These are phyloP conservation scores for Hesperia comma DNA, from an alignment of 2,888 invertebrate species.

Conservation along the genomic window DNA sequence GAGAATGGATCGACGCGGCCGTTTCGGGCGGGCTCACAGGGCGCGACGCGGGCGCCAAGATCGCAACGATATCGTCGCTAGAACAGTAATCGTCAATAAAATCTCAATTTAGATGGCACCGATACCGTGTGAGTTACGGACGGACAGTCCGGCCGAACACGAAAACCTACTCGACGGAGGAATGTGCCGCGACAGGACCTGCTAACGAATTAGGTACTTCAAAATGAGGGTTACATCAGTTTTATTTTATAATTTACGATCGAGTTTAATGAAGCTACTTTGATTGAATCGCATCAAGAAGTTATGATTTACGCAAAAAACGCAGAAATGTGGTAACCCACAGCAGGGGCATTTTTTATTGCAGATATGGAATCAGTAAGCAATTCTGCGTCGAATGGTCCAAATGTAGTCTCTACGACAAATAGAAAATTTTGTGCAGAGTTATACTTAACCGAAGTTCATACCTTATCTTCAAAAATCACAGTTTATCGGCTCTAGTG, in stretches of 20 bases:
- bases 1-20: conserved; percentile 45
- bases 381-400: too few relatives aligned
- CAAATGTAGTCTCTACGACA: too few relatives aligned
- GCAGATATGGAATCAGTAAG: too few relatives aligned
- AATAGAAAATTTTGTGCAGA: too few relatives aligned
- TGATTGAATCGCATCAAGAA: too few relatives aligned
- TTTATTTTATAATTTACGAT: conserved; percentile 54
- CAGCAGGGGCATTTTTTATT: too few relatives aligned
- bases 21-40: conserved; percentile 43
- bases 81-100: conserved; percentile 84
- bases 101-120: conserved; percentile 84
- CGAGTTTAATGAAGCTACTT: conserved; percentile 35
- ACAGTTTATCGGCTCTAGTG: too few relatives aligned
- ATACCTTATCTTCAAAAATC: too few relatives aligned
- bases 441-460: too few relatives aligned
- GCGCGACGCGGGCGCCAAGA: conserved; percentile 81
- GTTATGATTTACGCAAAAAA: neutral
- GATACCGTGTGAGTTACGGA: conserved; percentile 82
- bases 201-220: conserved; percentile 80
- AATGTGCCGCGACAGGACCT: conserved; percentile 78
- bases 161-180: conserved; percentile 82
- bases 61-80: conserved; percentile 81
- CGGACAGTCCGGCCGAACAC: conserved; percentile 75
- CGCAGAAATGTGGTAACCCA: too few relatives aligned
- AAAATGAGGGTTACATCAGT: conserved; percentile 54